phyloP scores from a whole-genome alignment of 2,797 vertebrate genomes.

The Rachycentron canadum region DNA sequence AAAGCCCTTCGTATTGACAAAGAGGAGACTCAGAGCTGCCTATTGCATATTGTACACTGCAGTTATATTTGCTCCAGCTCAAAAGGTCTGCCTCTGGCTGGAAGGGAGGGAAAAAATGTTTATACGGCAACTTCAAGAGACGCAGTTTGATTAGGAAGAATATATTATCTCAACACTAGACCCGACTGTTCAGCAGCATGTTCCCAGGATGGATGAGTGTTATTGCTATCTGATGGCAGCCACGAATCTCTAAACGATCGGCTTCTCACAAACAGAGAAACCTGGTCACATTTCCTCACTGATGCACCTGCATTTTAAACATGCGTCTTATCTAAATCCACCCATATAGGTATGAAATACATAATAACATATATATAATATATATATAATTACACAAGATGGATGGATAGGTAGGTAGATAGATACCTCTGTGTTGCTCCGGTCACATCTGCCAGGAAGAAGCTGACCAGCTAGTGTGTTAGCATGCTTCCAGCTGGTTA shows the following conservation, averaged over 20 bases:
- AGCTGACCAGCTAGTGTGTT: too few species aligned
- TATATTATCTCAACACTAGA: constrained; percentile 17
- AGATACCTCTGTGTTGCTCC: too few species aligned
- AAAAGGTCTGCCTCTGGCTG: constrained; percentile 22
- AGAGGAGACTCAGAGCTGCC: constrained; percentile 4
- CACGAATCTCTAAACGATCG: background rate
- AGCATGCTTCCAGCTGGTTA: too few species aligned
- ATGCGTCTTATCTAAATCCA: too few species aligned
- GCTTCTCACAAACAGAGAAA: background rate
- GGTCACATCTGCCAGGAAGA: too few species aligned
- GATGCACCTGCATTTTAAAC: too few species aligned
- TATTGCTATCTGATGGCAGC: constrained; percentile 5
- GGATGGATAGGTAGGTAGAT: too few species aligned
- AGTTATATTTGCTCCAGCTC: constrained; percentile 18
- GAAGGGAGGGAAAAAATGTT: constrained; percentile 9
- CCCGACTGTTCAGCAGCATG: constrained; percentile 13
- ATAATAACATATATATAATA: too few species aligned
- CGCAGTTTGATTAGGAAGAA: constrained; percentile 8
- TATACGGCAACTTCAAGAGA: constrained; percentile 13
- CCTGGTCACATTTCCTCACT: background rate
- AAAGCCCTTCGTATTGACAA: constrained; percentile 32
- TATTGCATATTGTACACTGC: constrained; percentile 21
- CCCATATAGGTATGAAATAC: too few species aligned
- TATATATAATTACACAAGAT: too few species aligned
- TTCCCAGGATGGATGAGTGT: constrained; percentile 30